Percentiles rank a stretch among this genome's conserved stretches.
phyloP scores from a whole-genome alignment of 2,113 vertebrate species.

The Pseudorasbora parva region DNA sequence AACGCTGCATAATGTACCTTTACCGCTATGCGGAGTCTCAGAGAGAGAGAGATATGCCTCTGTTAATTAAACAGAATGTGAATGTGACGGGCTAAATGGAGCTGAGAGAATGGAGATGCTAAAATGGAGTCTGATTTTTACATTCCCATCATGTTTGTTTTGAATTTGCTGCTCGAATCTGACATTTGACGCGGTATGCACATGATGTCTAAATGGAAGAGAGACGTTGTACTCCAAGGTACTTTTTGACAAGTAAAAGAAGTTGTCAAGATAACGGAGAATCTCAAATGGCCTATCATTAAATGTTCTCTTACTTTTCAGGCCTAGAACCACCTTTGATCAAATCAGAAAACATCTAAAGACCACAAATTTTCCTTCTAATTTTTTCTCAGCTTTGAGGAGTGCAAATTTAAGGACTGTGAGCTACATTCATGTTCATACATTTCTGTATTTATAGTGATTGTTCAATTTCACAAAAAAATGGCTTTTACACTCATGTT shows the following conservation, averaged over 20 bases:
- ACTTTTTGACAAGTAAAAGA: conserved; percentile 1
- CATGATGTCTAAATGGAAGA: conserved; percentile 33
- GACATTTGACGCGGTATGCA: conserved; percentile 16
- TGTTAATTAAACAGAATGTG: conserved; percentile 62
- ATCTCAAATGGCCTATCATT: not conserved
- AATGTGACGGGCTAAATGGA: conserved; percentile 58
- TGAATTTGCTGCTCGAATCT: conserved; percentile 37
- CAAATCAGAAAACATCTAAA: not conserved
- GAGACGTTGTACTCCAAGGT: not conserved
- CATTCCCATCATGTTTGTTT: conserved; percentile 58
- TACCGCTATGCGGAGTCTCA: conserved; percentile 60
- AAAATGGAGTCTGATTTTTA: conserved; percentile 57
- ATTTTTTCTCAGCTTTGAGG: conserved; percentile 5
- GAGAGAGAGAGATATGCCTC: conserved; percentile 53
- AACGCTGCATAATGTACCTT: conserved; percentile 62
- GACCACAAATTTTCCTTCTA: not conserved
- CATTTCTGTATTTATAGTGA: not conserved
- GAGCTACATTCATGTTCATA: not conserved
- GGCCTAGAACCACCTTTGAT: not conserved
- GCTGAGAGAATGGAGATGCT: conserved; percentile 51
- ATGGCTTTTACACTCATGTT: not conserved
- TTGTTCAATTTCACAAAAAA: not conserved
- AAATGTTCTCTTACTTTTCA: not conserved
- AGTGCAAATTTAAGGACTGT: not conserved
- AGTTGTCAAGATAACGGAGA: not conserved